Conservation (phyloP, 2,113 vertebrate species). For the Dicaeum eximium region DNA sequence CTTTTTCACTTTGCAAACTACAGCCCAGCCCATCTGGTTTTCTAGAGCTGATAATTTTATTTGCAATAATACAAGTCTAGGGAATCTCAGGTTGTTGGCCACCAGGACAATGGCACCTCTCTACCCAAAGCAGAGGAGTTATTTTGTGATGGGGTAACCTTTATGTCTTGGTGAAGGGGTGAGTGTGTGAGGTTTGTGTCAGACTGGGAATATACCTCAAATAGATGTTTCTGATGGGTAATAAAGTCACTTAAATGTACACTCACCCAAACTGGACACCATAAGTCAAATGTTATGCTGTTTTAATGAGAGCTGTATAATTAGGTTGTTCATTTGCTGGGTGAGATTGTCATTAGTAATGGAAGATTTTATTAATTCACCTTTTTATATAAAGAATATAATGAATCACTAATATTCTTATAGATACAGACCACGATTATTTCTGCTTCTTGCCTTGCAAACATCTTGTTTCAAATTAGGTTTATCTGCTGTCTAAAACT, state of each 20-base stretch:
- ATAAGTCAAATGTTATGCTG: neutral
- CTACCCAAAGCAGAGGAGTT: neutral
- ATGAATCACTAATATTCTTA: slow-evolving; percentile 12
- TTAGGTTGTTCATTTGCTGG: slow-evolving; percentile 32
- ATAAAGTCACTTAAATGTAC: neutral
- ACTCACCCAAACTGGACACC: neutral
- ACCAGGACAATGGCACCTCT: neutral
- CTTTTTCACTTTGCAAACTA: neutral
- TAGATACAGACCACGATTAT: neutral
- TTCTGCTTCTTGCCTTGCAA: slow-evolving; percentile 46
- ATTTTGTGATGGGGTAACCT: neutral
- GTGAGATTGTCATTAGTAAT: slow-evolving; percentile 28
- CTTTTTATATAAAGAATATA: slow-evolving; percentile 21
- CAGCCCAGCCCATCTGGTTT: neutral
- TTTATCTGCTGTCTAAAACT: slow-evolving; percentile 65
- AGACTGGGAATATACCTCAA: neutral
- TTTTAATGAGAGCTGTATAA: slow-evolving; percentile 46
- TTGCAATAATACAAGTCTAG: neutral
- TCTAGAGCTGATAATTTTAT: neutral
- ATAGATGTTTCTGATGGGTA: neutral
- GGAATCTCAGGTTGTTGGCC: neutral
- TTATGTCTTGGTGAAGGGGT: neutral
- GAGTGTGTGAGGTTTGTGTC: neutral
- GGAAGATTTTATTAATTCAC: slow-evolving; percentile 44
- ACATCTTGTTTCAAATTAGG: slow-evolving; percentile 45